Evolutionary conservation across 2,888 invertebrate genomes (phyloP).

Genomic region (Apamea sordens): DNA sequence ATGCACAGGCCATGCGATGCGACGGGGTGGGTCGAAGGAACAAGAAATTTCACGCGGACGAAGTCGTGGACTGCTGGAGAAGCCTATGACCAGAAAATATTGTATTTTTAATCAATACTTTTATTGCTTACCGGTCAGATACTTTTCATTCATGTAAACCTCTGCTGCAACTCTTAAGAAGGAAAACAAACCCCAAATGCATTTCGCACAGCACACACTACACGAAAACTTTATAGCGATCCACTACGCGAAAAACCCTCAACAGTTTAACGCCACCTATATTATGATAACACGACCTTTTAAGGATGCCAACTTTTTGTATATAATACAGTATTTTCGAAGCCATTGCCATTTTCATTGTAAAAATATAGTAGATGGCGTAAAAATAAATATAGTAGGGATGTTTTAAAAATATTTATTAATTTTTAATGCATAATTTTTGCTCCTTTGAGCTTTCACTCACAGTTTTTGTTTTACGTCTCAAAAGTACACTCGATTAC

Average conservation of each 20-base stretch:
- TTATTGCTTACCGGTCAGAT: too few relatives aligned
- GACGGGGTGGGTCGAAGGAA: too few relatives aligned
- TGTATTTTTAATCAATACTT: background rate
- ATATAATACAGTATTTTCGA: background rate
- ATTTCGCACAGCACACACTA: conserved; percentile 42
- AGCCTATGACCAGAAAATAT: background rate
- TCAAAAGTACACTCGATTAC: too few relatives aligned
- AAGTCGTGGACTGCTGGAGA: too few relatives aligned
- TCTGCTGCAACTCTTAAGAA: background rate
- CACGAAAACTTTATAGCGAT: conserved; percentile 46
- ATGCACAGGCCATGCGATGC: background rate
- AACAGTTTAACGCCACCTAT: conserved; percentile 55
- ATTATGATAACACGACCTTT: conserved; percentile 62
- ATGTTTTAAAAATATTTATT: background rate
- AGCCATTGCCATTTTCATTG: background rate
- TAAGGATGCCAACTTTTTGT: background rate
- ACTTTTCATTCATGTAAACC: background rate
- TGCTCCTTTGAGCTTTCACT: too few relatives aligned
- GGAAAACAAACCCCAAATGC: conserved; percentile 37
- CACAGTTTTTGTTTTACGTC: too few relatives aligned
- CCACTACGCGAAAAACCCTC: conserved; percentile 36
- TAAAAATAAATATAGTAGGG: background rate
- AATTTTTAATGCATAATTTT: too few relatives aligned
- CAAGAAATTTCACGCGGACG: too few relatives aligned
- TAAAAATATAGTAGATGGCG: background rate